phyloP scores from a whole-genome alignment of 2,888 invertebrate species.

The Pherbina coryleti region DNA sequence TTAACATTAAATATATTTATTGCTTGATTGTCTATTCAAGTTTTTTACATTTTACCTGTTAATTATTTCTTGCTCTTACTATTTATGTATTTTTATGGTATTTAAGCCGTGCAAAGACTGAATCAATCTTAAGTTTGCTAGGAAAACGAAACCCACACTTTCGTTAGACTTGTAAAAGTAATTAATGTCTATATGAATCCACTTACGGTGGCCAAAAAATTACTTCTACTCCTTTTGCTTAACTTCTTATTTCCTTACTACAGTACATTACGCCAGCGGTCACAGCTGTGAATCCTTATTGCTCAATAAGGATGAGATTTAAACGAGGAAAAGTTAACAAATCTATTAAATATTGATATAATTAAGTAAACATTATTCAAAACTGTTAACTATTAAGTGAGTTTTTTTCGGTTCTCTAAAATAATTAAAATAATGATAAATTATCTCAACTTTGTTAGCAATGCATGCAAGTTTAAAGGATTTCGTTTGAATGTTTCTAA shows the following conservation, averaged over 20 bases:
- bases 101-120: constrained; percentile 62
- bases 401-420: not conserved
- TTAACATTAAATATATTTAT: too few species aligned
- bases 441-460: not conserved
- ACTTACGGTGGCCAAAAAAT: too few species aligned
- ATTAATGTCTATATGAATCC: too few species aligned
- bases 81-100: constrained; percentile 47
- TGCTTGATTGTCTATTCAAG: too few species aligned
- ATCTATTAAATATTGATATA: constrained; percentile 14
- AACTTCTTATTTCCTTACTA: not conserved
- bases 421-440: not conserved
- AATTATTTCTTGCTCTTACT: not conserved
- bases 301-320: constrained; percentile 1
- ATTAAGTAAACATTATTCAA: not conserved
- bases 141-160: not conserved
- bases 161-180: too few species aligned
- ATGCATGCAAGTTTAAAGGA: not conserved
- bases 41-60: too few species aligned
- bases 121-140: constrained; percentile 49
- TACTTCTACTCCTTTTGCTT: too few species aligned
- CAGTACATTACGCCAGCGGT: not conserved
- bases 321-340: constrained; percentile 23
- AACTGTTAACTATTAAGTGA: not conserved
- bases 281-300: not conserved
- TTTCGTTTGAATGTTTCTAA: not conserved